phyloP scores from a whole-genome alignment of 2,797 vertebrate genomes.

The Pipistrellus pygmaeus region DNA sequence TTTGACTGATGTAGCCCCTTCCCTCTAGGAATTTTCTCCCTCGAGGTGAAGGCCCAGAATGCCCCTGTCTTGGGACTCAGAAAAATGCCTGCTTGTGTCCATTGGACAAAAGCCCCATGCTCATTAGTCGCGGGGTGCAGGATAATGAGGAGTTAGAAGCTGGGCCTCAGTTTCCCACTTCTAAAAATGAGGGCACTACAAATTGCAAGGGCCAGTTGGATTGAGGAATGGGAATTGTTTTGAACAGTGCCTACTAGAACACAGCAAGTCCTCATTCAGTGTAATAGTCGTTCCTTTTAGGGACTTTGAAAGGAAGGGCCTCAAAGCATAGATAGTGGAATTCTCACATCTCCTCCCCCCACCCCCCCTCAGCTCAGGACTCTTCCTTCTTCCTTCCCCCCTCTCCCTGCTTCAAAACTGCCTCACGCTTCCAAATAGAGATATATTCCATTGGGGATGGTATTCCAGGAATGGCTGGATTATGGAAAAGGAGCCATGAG shows the following conservation, averaged over 20 bases:
- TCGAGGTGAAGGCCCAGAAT: not conserved
- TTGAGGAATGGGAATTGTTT: not conserved
- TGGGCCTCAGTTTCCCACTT: not conserved
- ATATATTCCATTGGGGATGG: fast-evolving
- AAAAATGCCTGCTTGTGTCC: not conserved
- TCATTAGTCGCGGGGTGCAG: not conserved
- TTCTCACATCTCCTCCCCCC: not conserved
- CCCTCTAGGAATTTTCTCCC: not conserved
- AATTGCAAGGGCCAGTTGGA: not conserved
- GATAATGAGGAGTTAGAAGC: not conserved
- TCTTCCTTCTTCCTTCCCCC: too few relatives aligned
- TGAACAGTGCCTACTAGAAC: not conserved
- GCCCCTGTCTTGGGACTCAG: not conserved
- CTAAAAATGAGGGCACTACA: not conserved
- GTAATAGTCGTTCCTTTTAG: not conserved
- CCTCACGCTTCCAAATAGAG: not conserved
- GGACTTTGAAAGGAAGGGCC: not conserved
- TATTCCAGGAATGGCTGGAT: not conserved
- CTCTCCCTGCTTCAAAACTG: too few relatives aligned
- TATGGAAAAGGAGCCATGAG: not conserved
- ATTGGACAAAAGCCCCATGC: not conserved
- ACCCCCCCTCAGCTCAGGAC: too few relatives aligned
- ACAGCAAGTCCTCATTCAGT: not conserved
- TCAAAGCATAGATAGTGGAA: not conserved
- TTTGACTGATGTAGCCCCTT: not conserved